phyloP scores from a whole-genome alignment of 2,113 vertebrate genomes.

The Ceyx melanurus region DNA sequence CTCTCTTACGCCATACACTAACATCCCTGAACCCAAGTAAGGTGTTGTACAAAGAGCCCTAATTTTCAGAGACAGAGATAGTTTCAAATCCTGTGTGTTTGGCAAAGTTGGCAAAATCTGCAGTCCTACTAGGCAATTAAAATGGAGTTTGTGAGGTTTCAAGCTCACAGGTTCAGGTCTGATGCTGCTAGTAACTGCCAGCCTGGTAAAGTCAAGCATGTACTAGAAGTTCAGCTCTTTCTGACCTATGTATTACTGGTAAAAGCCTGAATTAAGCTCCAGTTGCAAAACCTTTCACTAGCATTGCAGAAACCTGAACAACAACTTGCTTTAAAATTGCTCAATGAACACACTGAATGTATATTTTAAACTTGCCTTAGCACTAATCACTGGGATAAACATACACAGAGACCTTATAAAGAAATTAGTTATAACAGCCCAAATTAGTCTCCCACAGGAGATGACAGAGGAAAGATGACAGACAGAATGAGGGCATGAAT shows the following conservation, averaged over 20 bases:
- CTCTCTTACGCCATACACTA: not conserved
- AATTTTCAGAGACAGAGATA: not conserved
- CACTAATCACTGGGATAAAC: not conserved
- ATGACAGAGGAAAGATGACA: not conserved
- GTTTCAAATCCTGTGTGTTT: not conserved
- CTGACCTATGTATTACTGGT: not conserved
- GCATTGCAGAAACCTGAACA: conserved; percentile 13
- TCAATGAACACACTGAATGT: not conserved
- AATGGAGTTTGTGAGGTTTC: not conserved
- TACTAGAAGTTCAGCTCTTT: not conserved
- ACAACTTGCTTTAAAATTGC: conserved; percentile 13
- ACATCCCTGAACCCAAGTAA: not conserved
- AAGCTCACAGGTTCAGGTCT: not conserved
- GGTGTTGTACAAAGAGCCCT: not conserved
- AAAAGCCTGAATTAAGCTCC: conserved; percentile 19
- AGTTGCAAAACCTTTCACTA: conserved; percentile 35
- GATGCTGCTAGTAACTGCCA: not conserved
- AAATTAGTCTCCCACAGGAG: not conserved
- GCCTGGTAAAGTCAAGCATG: not conserved
- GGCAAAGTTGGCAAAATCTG: not conserved
- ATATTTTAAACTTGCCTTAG: not conserved
- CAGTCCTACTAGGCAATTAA: not conserved
- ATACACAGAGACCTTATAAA: not conserved
- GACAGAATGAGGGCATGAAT: not conserved
- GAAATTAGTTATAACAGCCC: not conserved